These are phyloP conservation scores for Pseudachorutes palmiensis DNA, from an alignment of 1,140 invertebrate species.

Conservation along the genomic window DNA sequence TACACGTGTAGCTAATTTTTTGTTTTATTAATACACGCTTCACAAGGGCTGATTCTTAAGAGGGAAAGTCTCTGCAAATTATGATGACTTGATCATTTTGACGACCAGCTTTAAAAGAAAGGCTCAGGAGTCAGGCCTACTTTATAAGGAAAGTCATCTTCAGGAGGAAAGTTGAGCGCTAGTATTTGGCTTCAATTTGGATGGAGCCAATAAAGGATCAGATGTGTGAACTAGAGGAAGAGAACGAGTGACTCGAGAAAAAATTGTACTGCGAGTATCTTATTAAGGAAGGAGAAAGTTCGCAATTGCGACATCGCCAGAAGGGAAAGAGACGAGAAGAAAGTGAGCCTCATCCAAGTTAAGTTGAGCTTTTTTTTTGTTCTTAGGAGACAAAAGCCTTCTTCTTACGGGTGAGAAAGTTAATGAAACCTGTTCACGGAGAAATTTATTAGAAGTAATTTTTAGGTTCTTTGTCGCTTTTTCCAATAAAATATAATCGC, in stretches of 20 bases:
- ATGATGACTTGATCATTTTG: too few species aligned
- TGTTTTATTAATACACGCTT: too few species aligned
- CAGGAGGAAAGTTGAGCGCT: background rate
- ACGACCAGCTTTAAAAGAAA: too few species aligned
- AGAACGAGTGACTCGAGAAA: background rate
- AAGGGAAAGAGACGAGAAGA: background rate
- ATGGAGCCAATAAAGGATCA: conserved; percentile 11
- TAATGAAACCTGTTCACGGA: conserved; percentile 30
- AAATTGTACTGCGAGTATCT: background rate
- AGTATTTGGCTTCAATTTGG: background rate
- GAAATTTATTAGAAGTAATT: conserved; percentile 26
- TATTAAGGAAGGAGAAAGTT: conserved; percentile 5
- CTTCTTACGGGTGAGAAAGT: conserved; percentile 6
- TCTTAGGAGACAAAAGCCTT: background rate
- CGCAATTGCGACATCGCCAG: background rate
- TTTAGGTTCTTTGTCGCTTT: conserved; percentile 5
- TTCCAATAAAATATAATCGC: background rate
- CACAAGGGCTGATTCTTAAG: too few species aligned
- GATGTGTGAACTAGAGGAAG: background rate
- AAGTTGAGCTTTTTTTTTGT: background rate
- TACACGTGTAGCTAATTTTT: too few species aligned
- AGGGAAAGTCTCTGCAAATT: too few species aligned
- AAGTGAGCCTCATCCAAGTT: conserved; percentile 14
- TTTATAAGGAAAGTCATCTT: background rate
- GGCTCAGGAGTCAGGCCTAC: too few species aligned